Percentiles rank a stretch among this genome's conserved stretches.
Evolutionary conservation across 2,888 invertebrate genomes (phyloP).

Genomic region (Cosmia trapezina): DNA sequence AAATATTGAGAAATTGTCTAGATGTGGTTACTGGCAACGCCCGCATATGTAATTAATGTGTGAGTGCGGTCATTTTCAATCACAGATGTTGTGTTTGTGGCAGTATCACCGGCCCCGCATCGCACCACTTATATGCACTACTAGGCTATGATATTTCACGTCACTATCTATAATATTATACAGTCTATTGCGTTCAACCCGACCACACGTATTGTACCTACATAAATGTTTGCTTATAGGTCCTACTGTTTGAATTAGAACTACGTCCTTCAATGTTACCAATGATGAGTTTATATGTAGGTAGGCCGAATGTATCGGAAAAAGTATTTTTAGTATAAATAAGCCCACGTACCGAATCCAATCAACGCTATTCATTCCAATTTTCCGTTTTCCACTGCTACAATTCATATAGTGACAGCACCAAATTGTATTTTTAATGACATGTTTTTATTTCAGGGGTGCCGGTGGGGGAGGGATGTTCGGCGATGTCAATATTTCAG

Average conservation of each 20-base stretch:
- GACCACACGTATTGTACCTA: neutral
- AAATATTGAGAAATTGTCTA: neutral
- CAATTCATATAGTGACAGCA: constrained; percentile 10
- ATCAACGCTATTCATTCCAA: constrained; percentile 35
- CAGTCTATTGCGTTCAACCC: neutral
- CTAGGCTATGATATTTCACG: neutral
- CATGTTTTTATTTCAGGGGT: constrained; percentile 89
- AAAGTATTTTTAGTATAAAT: constrained; percentile 21
- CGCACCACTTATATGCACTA: neutral
- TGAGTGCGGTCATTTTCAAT: constrained; percentile 3
- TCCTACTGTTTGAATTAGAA: neutral
- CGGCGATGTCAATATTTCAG: constrained; percentile 98
- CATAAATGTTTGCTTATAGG: neutral
- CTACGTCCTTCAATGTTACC: neutral
- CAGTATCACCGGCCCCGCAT: neutral
- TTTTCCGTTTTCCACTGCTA: constrained; percentile 8
- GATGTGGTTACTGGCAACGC: neutral
- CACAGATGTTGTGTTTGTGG: neutral
- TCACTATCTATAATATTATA: constrained; percentile 1
- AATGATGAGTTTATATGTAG: neutral
- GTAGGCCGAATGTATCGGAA: neutral
- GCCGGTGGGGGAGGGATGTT: constrained; percentile 95
- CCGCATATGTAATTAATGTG: neutral
- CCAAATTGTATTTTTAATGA: constrained; percentile 40
- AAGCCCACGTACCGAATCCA: constrained; percentile 17